These are phyloP conservation scores for Ctenopoma kingsleyae DNA, from an alignment of 2,797 vertebrate species.

Conservation along the genomic window DNA sequence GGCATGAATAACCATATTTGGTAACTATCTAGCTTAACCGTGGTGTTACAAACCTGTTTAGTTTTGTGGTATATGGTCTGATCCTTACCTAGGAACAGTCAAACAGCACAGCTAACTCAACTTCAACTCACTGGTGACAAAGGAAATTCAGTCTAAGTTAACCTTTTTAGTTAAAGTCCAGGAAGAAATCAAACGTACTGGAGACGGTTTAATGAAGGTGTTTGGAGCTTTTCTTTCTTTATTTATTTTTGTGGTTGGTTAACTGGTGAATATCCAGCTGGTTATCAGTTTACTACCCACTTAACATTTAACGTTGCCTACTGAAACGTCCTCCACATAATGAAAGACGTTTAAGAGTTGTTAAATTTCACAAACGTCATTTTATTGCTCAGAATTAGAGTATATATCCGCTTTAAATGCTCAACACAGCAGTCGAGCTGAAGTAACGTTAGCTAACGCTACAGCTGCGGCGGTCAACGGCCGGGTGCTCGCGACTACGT, in stretches of 20 bases:
- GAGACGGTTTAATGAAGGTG: too few relatives aligned
- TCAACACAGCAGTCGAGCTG: background rate
- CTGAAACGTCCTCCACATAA: background rate
- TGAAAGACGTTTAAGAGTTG: slow-evolving; percentile 2
- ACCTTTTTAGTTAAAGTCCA: background rate
- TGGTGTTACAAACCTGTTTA: background rate
- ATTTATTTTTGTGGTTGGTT: background rate
- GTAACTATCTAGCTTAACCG: background rate
- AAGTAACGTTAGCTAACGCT: slow-evolving; percentile 12
- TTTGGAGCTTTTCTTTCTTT: too few relatives aligned
- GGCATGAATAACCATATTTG: background rate
- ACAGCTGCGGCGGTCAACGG: slow-evolving; percentile 8
- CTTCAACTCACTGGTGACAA: background rate
- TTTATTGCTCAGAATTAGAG: background rate
- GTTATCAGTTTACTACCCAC: background rate
- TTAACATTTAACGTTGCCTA: background rate
- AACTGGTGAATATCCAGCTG: slow-evolving; percentile 2
- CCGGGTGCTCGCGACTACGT: slow-evolving; percentile 19
- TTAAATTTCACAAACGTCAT: background rate
- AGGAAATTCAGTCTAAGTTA: background rate
- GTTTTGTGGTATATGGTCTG: background rate
- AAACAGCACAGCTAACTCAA: background rate
- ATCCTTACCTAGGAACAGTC: too few relatives aligned
- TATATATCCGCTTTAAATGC: background rate
- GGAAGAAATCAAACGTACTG: too few relatives aligned